phyloP scores from a whole-genome alignment of 2,113 vertebrate species.

The Xerus inauris region DNA sequence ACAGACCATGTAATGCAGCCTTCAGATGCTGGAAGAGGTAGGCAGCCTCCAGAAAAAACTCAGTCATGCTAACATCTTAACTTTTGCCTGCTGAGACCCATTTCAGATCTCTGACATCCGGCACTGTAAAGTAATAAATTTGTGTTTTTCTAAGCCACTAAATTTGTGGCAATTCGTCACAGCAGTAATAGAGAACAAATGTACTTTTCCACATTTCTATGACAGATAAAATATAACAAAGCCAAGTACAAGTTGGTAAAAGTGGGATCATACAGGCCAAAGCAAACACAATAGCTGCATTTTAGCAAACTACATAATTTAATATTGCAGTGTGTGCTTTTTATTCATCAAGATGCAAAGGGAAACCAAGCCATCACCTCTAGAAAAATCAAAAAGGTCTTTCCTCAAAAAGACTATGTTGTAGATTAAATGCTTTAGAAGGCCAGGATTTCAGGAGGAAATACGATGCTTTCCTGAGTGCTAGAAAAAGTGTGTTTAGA shows the following conservation, averaged over 20 bases:
- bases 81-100: background rate
- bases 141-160: background rate
- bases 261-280: background rate
- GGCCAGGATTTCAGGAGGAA: background rate
- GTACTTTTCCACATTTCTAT: background rate
- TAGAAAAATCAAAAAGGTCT: background rate
- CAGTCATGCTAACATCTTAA: background rate
- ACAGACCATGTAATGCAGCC: background rate
- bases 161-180: background rate
- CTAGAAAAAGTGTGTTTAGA: background rate
- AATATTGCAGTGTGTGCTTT: background rate
- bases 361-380: background rate
- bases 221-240: background rate
- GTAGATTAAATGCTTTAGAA: background rate
- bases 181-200: background rate
- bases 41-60: background rate
- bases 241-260: background rate
- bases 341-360: background rate
- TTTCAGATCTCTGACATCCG: background rate
- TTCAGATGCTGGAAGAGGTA: background rate
- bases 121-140: background rate
- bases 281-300: background rate
- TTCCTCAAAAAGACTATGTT: background rate
- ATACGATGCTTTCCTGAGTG: background rate
- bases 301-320: background rate